Conservation (phyloP, 1,140 invertebrate species). For the Bombyx mori region DNA sequence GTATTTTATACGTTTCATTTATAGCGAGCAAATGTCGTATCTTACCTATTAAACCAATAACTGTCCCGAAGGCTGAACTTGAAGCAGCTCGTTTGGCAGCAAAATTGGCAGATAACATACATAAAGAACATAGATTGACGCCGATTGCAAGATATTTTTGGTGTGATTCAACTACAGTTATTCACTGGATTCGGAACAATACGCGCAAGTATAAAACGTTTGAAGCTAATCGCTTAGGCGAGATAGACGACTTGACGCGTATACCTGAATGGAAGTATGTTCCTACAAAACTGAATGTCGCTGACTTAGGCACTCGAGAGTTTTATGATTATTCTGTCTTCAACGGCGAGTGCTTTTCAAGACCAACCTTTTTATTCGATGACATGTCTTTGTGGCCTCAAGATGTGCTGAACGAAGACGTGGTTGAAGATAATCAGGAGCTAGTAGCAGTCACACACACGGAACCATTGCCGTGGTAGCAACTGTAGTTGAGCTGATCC, state of each 20-base stretch:
- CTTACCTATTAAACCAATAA: constrained; percentile 15
- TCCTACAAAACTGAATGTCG: constrained; percentile 31
- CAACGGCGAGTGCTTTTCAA: constrained; percentile 13
- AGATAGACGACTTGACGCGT: constrained; percentile 37
- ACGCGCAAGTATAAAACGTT: constrained; percentile 37
- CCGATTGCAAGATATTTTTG: constrained; percentile 6
- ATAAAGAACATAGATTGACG: constrained; percentile 10
- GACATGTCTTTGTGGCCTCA: constrained; percentile 12
- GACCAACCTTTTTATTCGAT: constrained; percentile 9
- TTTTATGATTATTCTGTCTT: constrained; percentile 4
- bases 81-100: constrained; percentile 11
- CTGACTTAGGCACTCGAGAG: constrained; percentile 29
- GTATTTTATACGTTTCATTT: constrained; percentile 7
- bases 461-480: no score
- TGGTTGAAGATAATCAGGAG: no score
- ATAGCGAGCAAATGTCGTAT: constrained; percentile 24
- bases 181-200: constrained; percentile 17
- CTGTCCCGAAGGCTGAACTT: constrained; percentile 15
- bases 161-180: constrained; percentile 16
- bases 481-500: background rate
- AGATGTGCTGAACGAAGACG: background rate
- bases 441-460: no score
- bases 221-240: constrained; percentile 43
- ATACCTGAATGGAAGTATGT: constrained; percentile 31
- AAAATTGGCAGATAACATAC: constrained; percentile 8